These are phyloP conservation scores for Toxonevra muliebris DNA, from an alignment of 2,888 invertebrate genomes.

Conservation along the genomic window DNA sequence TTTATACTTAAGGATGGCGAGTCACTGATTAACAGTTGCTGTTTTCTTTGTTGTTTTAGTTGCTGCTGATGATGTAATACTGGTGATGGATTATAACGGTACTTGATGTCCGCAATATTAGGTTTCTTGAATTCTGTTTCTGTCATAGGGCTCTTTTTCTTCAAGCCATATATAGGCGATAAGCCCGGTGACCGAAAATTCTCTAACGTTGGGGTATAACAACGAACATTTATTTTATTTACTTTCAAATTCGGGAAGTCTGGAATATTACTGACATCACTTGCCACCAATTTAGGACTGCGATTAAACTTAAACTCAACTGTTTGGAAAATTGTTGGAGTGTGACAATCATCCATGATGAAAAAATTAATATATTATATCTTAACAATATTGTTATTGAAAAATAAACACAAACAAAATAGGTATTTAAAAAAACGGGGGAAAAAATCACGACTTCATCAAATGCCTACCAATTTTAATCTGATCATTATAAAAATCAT, in stretches of 20 bases:
- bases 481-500: too few relatives aligned
- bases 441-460: too few relatives aligned
- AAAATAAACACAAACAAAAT: too few relatives aligned
- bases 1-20: neutral
- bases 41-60: conserved; percentile 5
- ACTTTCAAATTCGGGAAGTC: conserved; percentile 44
- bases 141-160: conserved; percentile 14
- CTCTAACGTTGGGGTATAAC: conserved; percentile 47
- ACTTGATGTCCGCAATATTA: conserved; percentile 16
- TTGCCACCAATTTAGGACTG: conserved; percentile 33
- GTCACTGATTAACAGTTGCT: neutral
- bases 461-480: too few relatives aligned
- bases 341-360: conserved; percentile 35
- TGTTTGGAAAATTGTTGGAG: conserved; percentile 31
- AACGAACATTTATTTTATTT: conserved; percentile 46
- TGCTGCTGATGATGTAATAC: neutral
- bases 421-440: too few relatives aligned
- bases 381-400: too few relatives aligned
- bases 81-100: conserved; percentile 8
- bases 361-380: too few relatives aligned
- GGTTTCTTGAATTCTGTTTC: conserved; percentile 9
- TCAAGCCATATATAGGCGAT: conserved; percentile 44
- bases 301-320: conserved; percentile 31
- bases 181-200: conserved; percentile 51
- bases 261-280: conserved; percentile 19